A percentile compares a stretch with the other conserved stretches of the same genome.
Evolutionary conservation across 1,140 invertebrate genomes (phyloP).

Genomic region (Pinna nobilis): DNA sequence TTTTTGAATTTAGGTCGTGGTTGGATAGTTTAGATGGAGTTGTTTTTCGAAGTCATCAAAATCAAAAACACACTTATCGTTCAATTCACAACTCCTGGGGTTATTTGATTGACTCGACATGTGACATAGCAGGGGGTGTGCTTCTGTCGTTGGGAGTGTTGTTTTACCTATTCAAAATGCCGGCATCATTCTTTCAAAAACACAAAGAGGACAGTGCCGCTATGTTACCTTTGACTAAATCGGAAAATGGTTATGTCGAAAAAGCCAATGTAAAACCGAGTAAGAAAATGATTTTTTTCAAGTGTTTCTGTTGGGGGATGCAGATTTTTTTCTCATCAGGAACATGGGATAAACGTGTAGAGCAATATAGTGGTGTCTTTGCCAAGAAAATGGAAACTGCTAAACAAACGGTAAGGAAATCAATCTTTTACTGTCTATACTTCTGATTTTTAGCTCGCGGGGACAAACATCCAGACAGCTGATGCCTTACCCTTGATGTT

Average conservation of each 20-base stretch:
- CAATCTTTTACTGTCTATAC: too few relatives aligned
- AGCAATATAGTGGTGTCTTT: constrained; percentile 51
- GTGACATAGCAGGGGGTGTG: constrained; percentile 63
- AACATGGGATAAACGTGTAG: constrained; percentile 60
- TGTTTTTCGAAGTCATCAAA: constrained; percentile 62
- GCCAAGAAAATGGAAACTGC: constrained; percentile 49
- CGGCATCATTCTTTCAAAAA: constrained; percentile 45
- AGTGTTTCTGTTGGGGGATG: constrained; percentile 61
- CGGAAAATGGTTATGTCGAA: constrained; percentile 40
- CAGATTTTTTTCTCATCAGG: constrained; percentile 54
- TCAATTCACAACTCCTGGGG: constrained; percentile 64
- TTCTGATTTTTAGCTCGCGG: too few relatives aligned
- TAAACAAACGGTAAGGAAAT: constrained; percentile 58
- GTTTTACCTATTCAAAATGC: constrained; percentile 61
- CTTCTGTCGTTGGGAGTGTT: constrained; percentile 59
- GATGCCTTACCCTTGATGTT: too few relatives aligned
- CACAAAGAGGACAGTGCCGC: constrained; percentile 40
- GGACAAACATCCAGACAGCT: too few relatives aligned
- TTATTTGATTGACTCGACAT: constrained; percentile 66
- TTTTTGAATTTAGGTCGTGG: constrained; percentile 67
- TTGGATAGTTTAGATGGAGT: constrained; percentile 71
- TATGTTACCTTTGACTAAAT: constrained; percentile 46
- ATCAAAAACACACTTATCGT: constrained; percentile 54
- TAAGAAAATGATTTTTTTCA: constrained; percentile 63
- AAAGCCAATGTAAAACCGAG: constrained; percentile 47